Evolutionary conservation across 2,113 vertebrate genomes (phyloP).

Genomic region (Ameiurus melas): DNA sequence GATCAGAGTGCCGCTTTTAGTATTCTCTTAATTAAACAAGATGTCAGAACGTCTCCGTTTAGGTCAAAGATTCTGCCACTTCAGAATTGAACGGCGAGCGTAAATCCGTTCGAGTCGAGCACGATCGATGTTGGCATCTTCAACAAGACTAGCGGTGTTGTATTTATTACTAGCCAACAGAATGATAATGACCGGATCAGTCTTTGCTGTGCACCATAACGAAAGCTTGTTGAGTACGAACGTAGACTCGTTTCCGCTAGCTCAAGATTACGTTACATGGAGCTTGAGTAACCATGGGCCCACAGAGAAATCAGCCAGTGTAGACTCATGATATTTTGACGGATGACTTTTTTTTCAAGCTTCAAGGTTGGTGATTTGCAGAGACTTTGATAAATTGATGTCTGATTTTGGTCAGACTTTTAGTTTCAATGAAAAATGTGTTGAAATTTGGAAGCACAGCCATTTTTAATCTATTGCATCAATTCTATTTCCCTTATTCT

Average conservation of each 20-base stretch:
- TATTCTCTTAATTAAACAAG: conserved; percentile 31
- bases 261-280: conserved; percentile 27
- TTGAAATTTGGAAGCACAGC: background rate
- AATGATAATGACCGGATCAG: background rate
- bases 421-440: background rate
- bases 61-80: conserved; percentile 14
- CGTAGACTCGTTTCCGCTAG: background rate
- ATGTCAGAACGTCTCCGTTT: conserved; percentile 6
- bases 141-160: background rate
- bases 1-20: conserved; percentile 32
- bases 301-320: conserved; percentile 1
- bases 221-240: background rate
- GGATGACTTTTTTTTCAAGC: conserved; percentile 24
- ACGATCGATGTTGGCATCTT: background rate
- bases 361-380: background rate
- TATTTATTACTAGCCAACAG: background rate
- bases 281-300: background rate
- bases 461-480: background rate
- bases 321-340: conserved; percentile 32
- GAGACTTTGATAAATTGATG: background rate
- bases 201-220: background rate
- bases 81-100: conserved; percentile 9
- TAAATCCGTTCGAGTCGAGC: background rate
- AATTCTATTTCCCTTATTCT: background rate
- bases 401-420: background rate